Evolutionary conservation across 92 coral and sea anemone genomes (phyloP).

Genomic region (Muricea muricata): DNA sequence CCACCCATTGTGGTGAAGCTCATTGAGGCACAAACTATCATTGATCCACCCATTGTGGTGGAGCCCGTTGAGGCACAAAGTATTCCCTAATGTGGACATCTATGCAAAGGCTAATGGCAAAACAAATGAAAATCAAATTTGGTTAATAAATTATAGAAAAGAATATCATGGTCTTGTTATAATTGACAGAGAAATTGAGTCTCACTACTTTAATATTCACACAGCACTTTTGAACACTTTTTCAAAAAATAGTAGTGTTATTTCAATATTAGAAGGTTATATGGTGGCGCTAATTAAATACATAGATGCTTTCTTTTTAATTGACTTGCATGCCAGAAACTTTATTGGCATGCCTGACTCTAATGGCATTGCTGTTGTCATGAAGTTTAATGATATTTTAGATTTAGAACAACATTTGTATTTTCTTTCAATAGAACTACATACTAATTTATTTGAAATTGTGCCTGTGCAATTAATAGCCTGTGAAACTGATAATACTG

Average conservation of each 20-base stretch:
- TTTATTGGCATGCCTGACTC: conserved; percentile 68
- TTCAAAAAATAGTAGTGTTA: conserved; percentile 16
- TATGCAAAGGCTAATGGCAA: conserved; percentile 24
- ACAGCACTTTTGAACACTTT: conserved; percentile 23
- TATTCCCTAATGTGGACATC: too few species aligned
- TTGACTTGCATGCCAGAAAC: conserved; percentile 71
- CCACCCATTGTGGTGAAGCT: not conserved
- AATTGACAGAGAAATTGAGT: conserved; percentile 53
- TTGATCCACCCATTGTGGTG: not conserved
- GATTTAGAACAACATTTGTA: conserved; percentile 59
- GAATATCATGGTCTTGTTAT: conserved; percentile 11
- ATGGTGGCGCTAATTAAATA: conserved; percentile 54
- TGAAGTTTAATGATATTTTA: conserved; percentile 63
- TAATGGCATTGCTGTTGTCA: conserved; percentile 71
- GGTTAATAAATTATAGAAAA: not conserved
- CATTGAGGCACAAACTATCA: conserved; percentile 40
- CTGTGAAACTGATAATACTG: not conserved
- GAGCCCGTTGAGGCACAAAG: conserved; percentile 46
- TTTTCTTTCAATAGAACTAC: conserved; percentile 54
- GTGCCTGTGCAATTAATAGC: conserved; percentile 58
- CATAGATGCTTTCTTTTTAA: conserved; percentile 43
- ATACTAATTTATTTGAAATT: conserved; percentile 60
- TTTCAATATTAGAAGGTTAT: conserved; percentile 24
- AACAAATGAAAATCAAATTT: not conserved
- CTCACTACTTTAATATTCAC: conserved; percentile 52